Percentiles rank a stretch among this genome's conserved stretches.
These are phyloP conservation scores for Karalla daura DNA, from an alignment of 2,797 vertebrate species.

Conservation along the genomic window DNA sequence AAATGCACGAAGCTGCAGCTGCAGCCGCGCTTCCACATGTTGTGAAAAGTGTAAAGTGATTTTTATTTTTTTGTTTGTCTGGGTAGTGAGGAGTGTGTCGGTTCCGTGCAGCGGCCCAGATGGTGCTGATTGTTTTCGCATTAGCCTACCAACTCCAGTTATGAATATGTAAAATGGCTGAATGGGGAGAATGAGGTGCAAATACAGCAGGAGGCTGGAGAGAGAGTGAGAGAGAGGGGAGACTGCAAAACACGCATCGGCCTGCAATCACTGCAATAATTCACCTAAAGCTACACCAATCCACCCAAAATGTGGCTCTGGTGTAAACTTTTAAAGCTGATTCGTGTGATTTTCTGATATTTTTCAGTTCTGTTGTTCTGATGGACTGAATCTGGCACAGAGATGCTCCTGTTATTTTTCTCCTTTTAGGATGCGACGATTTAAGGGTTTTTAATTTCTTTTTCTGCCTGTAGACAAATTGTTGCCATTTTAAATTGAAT, in stretches of 20 bases:
- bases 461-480: slow-evolving; percentile 38
- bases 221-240: slow-evolving; percentile 60
- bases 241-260: slow-evolving; percentile 57
- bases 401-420: slow-evolving; percentile 22
- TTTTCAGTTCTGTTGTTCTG: slow-evolving; percentile 59
- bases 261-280: slow-evolving; percentile 33
- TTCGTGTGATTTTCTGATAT: slow-evolving; percentile 34
- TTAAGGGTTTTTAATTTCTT: slow-evolving; percentile 4
- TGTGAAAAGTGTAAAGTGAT: slow-evolving; percentile 20
- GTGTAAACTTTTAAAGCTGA: slow-evolving; percentile 57
- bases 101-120: slow-evolving; percentile 54
- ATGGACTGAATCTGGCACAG: slow-evolving; percentile 49
- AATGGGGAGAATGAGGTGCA: slow-evolving; percentile 80
- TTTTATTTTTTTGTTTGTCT: slow-evolving; percentile 2
- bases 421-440: slow-evolving; percentile 31
- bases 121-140: slow-evolving; percentile 82
- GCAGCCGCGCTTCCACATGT: slow-evolving; percentile 17
- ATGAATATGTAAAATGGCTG: slow-evolving; percentile 87
- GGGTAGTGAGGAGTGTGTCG: slow-evolving; percentile 1
- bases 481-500: slow-evolving; percentile 52
- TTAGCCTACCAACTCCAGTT: slow-evolving; percentile 81
- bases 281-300: slow-evolving; percentile 29
- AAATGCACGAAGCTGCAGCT: slow-evolving; percentile 41
- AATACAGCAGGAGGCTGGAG: slow-evolving; percentile 68
- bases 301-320: slow-evolving; percentile 10